A percentile compares a stretch with the other conserved stretches of the same genome.
Evolutionary conservation across 2,888 invertebrate species (phyloP).

Genomic region (Chalcis sispes): DNA sequence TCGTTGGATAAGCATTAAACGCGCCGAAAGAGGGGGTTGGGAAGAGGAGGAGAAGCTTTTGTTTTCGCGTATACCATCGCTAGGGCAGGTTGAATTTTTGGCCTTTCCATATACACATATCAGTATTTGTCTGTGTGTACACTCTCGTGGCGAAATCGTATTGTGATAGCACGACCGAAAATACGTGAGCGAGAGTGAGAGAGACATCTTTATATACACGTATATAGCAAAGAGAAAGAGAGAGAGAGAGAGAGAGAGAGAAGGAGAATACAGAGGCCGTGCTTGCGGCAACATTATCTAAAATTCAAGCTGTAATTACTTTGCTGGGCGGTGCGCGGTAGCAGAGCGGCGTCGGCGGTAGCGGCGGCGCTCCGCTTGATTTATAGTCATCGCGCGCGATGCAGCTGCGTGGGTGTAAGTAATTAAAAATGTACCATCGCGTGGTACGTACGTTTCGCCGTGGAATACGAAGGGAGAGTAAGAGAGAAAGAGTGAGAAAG

Average conservation of each 20-base stretch:
- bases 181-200: not conserved
- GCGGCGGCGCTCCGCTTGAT: constrained; percentile 69
- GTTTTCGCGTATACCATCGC: constrained; percentile 43
- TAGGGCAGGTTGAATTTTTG: constrained; percentile 32
- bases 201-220: too few species aligned
- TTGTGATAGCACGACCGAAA: constrained; percentile 32
- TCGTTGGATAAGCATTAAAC: constrained; percentile 32
- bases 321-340: constrained; percentile 74
- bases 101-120: too few species aligned
- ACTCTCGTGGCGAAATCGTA: constrained; percentile 44
- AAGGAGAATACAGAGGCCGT: too few species aligned
- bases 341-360: too few species aligned
- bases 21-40: not conserved
- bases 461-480: too few species aligned
- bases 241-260: too few species aligned
- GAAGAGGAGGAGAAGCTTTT: too few species aligned
- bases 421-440: constrained; percentile 77
- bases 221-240: not conserved
- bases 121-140: too few species aligned
- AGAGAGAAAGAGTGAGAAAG: too few species aligned
- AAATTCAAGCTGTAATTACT: constrained; percentile 77
- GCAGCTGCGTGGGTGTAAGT: constrained; percentile 77
- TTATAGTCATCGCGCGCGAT: constrained; percentile 76
- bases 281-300: constrained; percentile 77
- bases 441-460: constrained; percentile 70